Conservation (phyloP, 2,113 vertebrate genomes). For the Corapipo altera region DNA sequence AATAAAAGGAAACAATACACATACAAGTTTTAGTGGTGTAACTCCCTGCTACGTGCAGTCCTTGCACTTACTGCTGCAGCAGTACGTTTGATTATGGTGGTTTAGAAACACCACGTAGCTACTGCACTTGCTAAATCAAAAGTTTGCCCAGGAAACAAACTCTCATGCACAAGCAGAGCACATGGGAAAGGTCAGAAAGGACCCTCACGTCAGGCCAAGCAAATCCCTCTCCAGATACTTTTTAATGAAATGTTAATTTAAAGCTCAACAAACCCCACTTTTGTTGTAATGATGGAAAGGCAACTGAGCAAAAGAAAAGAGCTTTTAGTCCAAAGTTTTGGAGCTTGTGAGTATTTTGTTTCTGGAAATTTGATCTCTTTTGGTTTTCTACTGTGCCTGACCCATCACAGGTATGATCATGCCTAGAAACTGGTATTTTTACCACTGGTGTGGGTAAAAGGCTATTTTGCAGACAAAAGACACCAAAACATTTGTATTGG, state of each 20-base stretch:
- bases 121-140: background rate
- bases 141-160: background rate
- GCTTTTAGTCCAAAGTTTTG: background rate
- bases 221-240: background rate
- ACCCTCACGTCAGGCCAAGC: background rate
- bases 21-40: background rate
- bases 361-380: background rate
- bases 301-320: background rate
- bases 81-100: rapidly evolving
- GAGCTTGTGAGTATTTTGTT: background rate
- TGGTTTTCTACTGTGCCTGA: background rate
- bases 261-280: background rate
- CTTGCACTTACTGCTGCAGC: background rate
- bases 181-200: background rate
- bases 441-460: background rate
- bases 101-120: background rate
- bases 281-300: background rate
- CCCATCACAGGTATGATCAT: background rate
- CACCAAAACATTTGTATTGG: background rate
- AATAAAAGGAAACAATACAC: background rate
- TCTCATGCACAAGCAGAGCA: background rate
- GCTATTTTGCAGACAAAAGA: background rate
- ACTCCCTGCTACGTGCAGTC: background rate
- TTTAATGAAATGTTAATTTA: background rate
- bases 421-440: background rate